These are phyloP conservation scores for Panopea generosa DNA, from an alignment of 2,888 invertebrate species.

Conservation along the genomic window DNA sequence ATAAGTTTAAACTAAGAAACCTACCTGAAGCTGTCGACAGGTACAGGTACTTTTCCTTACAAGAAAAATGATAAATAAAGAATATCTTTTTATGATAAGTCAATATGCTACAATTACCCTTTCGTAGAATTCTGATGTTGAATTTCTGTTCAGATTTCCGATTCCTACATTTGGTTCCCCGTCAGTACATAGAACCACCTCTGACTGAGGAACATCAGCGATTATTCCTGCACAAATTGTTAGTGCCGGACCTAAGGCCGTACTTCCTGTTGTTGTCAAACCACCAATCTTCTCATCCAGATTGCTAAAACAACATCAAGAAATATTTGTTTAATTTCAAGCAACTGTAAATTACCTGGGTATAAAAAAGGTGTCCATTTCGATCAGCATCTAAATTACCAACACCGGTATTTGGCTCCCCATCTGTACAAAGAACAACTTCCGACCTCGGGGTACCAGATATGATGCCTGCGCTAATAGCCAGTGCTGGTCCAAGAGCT, in stretches of 20 bases:
- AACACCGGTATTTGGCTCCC: conserved; percentile 78
- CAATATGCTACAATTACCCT: conserved; percentile 52
- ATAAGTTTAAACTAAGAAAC: no score
- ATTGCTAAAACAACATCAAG: conserved; percentile 45
- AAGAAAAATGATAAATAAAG: no score
- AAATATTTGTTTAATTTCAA: background rate
- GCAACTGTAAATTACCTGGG: conserved; percentile 32
- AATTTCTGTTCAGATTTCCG: conserved; percentile 46
- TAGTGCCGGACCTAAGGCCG: conserved; percentile 80
- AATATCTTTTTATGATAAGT: no score
- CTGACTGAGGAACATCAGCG: conserved; percentile 70
- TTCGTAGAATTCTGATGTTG: conserved; percentile 61
- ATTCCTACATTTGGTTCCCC: conserved; percentile 80
- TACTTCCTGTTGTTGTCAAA: conserved; percentile 67
- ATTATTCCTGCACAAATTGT: conserved; percentile 76
- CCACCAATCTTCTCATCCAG: conserved; percentile 60
- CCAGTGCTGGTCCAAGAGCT: conserved; percentile 80
- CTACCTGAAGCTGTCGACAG: no score
- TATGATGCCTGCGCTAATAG: conserved; percentile 75
- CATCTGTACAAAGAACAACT: conserved; percentile 81
- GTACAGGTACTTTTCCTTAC: no score
- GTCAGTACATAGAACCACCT: conserved; percentile 82
- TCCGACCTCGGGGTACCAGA: conserved; percentile 73
- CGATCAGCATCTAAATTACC: conserved; percentile 52
- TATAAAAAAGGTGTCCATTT: conserved; percentile 44